Evolutionary conservation across 1,140 invertebrate species (phyloP).

Genomic region (Bombus vancouverensis): DNA sequence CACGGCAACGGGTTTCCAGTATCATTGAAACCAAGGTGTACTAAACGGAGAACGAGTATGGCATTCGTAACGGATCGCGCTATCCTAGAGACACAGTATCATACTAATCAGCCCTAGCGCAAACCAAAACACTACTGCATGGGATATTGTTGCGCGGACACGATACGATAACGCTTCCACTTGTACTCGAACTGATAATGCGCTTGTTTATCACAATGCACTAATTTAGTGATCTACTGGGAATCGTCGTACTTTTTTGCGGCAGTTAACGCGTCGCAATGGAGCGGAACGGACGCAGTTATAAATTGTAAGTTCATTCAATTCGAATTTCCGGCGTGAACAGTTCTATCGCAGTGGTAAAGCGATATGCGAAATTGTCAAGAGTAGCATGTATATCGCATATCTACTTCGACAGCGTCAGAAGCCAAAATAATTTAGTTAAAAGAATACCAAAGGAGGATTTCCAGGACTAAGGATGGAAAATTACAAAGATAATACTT

Average conservation of each 20-base stretch:
- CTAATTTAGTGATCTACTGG: not conserved
- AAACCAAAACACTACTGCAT: not conserved
- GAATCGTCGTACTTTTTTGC: not conserved
- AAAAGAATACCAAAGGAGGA: too few relatives aligned
- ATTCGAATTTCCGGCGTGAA: not conserved
- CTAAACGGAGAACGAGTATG: not conserved
- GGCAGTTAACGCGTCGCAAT: not conserved
- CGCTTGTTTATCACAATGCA: not conserved
- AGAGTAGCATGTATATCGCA: too few relatives aligned
- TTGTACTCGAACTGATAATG: not conserved
- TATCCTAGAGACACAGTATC: not conserved
- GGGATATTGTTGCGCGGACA: too few relatives aligned
- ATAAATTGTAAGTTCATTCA: not conserved
- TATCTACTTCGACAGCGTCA: too few relatives aligned
- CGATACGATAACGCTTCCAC: not conserved
- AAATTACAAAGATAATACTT: not conserved
- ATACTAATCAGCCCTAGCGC: not conserved
- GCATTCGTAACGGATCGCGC: not conserved
- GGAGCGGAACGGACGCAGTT: not conserved
- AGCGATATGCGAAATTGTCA: too few relatives aligned
- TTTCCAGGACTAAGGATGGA: too few relatives aligned
- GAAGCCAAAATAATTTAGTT: too few relatives aligned
- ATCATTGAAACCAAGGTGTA: conserved; percentile 20
- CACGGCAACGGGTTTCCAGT: not conserved
- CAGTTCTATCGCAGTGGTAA: not conserved